Percentiles rank a stretch among this genome's conserved stretches.
Conservation (phyloP, 2,113 vertebrate species). For the Heterocephalus glaber region DNA sequence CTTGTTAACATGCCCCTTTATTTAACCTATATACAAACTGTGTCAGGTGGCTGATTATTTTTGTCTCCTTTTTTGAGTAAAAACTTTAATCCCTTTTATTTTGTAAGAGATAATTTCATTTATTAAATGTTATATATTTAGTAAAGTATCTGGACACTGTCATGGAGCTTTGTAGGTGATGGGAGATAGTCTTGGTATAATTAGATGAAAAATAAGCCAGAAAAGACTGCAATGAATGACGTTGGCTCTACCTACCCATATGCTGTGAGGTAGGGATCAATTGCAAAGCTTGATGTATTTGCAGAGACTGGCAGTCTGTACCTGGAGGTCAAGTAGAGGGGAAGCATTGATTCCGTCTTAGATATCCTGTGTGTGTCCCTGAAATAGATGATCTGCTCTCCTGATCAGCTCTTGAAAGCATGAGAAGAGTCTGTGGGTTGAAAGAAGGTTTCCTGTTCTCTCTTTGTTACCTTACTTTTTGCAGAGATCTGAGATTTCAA, state of each 20-base stretch:
- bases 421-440: not conserved
- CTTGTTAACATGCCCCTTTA: not conserved
- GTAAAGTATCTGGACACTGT: not conserved
- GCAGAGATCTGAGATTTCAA: constrained; percentile 30
- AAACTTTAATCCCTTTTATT: not conserved
- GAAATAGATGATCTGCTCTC: not conserved
- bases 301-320: not conserved
- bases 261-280: not conserved
- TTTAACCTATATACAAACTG: not conserved
- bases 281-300: not conserved
- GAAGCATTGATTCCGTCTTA: not conserved
- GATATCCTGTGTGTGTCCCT: not conserved
- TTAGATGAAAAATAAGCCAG: not conserved
- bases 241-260: not conserved
- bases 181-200: not conserved
- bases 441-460: not conserved
- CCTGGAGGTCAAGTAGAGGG: not conserved
- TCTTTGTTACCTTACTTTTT: constrained; percentile 2
- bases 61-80: constrained; percentile 10
- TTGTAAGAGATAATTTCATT: not conserved
- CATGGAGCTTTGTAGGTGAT: not conserved
- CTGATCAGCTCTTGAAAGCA: constrained; percentile 1
- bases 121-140: not conserved
- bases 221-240: not conserved
- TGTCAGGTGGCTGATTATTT: not conserved